Conservation (phyloP, 2,797 vertebrate species). For the Acanthopagrus latus region DNA sequence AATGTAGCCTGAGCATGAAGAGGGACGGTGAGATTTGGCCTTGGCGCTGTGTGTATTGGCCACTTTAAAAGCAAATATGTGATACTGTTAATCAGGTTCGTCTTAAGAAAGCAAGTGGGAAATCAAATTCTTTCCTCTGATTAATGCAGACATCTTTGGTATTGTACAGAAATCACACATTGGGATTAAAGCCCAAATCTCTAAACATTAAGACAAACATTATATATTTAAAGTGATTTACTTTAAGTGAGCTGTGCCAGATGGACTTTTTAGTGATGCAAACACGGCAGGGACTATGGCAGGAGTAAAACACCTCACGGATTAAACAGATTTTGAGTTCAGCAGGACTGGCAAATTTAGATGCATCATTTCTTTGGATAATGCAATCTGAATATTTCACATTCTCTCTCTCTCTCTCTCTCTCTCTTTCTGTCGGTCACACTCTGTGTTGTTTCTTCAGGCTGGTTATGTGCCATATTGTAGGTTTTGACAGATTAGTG, state of each 20-base stretch:
- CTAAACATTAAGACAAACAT: not conserved
- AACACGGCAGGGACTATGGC: constrained; percentile 19
- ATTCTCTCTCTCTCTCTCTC: not conserved
- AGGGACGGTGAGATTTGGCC: not conserved
- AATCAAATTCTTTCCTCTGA: constrained; percentile 4
- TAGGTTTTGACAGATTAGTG: constrained; percentile 16
- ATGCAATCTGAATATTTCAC: not conserved
- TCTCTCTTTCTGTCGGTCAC: not conserved
- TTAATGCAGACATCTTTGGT: not conserved
- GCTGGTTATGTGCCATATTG: constrained; percentile 23
- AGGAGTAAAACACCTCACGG: not conserved
- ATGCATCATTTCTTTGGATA: not conserved
- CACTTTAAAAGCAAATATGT: not conserved
- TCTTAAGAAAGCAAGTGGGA: not conserved
- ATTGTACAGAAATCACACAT: not conserved
- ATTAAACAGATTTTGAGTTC: constrained; percentile 14
- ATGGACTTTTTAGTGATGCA: constrained; percentile 15
- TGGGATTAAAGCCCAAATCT: not conserved
- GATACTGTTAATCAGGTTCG: not conserved
- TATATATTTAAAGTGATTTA: not conserved
- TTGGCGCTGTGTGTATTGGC: no score
- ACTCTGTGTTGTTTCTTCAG: constrained; percentile 18
- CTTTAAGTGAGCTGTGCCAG: not conserved
- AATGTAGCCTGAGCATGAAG: not conserved
- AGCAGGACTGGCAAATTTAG: constrained; percentile 10